Evolutionary conservation across 2,888 invertebrate genomes (phyloP).

Genomic region (Agriopis aurantiaria): DNA sequence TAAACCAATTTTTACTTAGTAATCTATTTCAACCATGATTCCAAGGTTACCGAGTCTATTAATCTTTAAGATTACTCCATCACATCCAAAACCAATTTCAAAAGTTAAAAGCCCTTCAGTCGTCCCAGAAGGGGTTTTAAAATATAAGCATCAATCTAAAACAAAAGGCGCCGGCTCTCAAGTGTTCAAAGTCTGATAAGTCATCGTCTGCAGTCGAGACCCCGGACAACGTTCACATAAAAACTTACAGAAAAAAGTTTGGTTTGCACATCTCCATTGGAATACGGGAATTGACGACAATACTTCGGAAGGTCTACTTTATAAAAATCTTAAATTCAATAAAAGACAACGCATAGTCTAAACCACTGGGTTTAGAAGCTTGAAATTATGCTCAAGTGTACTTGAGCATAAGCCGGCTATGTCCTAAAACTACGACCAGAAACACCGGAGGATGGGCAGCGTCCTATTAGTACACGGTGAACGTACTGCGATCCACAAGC

Average conservation of each 20-base stretch:
- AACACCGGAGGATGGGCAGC: too few relatives aligned
- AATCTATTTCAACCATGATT: background rate
- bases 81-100: conserved; percentile 20
- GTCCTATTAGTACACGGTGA: too few relatives aligned
- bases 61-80: conserved; percentile 18
- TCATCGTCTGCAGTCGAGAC: conserved; percentile 66
- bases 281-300: conserved; percentile 6
- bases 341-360: too few relatives aligned
- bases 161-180: conserved; percentile 62
- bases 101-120: conserved; percentile 18
- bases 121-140: conserved; percentile 19
- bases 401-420: too few relatives aligned
- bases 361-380: too few relatives aligned
- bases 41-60: background rate
- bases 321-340: too few relatives aligned
- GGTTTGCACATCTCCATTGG: conserved; percentile 57
- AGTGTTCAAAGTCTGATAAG: conserved; percentile 62
- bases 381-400: too few relatives aligned
- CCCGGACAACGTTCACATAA: conserved; percentile 69
- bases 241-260: conserved; percentile 63
- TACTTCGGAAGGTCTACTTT: background rate
- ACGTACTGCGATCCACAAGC: too few relatives aligned
- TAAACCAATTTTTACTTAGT: background rate
- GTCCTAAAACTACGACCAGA: too few relatives aligned
- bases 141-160: conserved; percentile 44